Evolutionary conservation across 2,113 vertebrate species (phyloP).

Genomic region (Campylomormyrus tamandua): DNA sequence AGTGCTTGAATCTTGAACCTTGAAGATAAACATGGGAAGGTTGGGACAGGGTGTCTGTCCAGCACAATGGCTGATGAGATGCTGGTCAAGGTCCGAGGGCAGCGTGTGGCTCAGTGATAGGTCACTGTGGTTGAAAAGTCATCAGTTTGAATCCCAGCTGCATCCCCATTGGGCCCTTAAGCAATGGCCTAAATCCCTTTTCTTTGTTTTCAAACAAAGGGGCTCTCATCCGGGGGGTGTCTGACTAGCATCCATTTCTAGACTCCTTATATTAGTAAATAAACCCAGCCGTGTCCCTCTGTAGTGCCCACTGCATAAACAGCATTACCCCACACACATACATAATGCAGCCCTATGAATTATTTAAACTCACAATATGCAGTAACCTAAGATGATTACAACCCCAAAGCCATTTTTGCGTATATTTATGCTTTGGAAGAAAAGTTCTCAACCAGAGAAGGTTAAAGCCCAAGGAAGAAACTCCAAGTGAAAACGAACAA

Average conservation of each 20-base stretch:
- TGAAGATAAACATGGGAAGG: background rate
- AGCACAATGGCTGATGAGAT: background rate
- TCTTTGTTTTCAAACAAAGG: background rate
- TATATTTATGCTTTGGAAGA: background rate
- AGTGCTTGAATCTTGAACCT: too few relatives aligned
- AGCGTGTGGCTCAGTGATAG: background rate
- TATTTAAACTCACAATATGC: background rate
- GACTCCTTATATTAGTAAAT: background rate
- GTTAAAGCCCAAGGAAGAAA: background rate
- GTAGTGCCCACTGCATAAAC: background rate
- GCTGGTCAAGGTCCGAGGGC: background rate
- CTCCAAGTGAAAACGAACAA: background rate
- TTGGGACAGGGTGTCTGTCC: background rate
- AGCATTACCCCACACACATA: background rate
- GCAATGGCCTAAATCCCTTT: background rate
- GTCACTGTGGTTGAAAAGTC: background rate
- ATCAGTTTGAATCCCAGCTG: background rate
- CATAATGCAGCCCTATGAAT: background rate
- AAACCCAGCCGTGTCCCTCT: background rate
- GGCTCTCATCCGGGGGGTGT: background rate
- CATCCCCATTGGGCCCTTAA: background rate
- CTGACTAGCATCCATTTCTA: background rate
- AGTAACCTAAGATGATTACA: background rate
- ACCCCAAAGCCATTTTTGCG: background rate
- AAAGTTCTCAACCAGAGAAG: background rate